A percentile compares a stretch with the other conserved stretches of the same genome.
Evolutionary conservation across 2,797 vertebrate species (phyloP).

Genomic region (Xenops minutus): DNA sequence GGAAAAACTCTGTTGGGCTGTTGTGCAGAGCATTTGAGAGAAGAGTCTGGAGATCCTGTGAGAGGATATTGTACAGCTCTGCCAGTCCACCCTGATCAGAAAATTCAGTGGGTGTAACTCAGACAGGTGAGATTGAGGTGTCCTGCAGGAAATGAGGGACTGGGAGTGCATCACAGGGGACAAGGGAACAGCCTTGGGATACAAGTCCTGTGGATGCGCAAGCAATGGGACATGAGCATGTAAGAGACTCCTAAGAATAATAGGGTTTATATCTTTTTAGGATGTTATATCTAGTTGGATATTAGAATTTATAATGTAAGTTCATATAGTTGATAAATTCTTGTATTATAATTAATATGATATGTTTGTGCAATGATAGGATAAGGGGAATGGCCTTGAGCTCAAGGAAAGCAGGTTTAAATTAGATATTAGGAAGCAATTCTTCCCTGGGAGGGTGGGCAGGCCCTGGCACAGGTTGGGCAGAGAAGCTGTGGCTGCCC

Average conservation of each 20-base stretch:
- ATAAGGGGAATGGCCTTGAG: not conserved
- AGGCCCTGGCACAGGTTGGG: not conserved
- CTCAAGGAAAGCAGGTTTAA: not conserved
- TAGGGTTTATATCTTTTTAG: not conserved
- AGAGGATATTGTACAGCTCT: not conserved
- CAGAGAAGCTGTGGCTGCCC: not conserved
- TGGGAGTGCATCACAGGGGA: too few relatives aligned
- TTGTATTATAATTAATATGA: not conserved
- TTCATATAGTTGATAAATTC: not conserved
- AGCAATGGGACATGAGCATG: not conserved
- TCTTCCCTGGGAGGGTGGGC: rapidly evolving
- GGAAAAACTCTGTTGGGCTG: not conserved
- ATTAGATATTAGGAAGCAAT: not conserved
- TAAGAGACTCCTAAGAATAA: not conserved
- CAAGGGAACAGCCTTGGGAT: not conserved
- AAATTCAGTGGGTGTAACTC: not conserved
- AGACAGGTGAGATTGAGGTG: rapidly evolving
- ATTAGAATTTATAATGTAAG: not conserved
- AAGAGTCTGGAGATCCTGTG: not conserved
- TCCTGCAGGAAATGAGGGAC: not conserved
- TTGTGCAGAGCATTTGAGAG: not conserved
- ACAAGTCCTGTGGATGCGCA: not conserved
- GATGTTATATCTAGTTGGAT: not conserved
- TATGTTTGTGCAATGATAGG: too few relatives aligned
- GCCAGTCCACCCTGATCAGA: not conserved